phyloP scores from a whole-genome alignment of 2,113 vertebrate species.

The Dicaeum eximium region DNA sequence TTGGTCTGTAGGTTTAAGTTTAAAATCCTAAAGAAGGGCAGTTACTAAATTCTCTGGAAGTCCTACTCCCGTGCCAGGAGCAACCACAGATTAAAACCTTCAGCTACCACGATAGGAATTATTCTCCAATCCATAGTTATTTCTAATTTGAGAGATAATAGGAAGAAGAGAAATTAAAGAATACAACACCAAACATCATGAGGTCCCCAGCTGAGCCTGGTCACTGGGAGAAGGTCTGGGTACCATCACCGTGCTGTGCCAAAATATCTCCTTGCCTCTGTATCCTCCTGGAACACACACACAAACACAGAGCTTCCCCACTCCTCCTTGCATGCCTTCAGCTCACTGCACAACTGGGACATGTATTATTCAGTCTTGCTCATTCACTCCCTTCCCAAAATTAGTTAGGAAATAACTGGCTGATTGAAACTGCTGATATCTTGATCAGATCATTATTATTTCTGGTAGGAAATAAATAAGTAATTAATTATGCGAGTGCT shows the following conservation, averaged over 20 bases:
- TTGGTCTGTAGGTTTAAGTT: neutral
- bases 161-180: neutral
- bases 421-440: conserved; percentile 27
- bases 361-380: neutral
- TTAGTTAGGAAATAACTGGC: conserved; percentile 43
- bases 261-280: neutral
- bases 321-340: neutral
- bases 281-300: neutral
- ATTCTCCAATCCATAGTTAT: neutral
- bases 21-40: neutral
- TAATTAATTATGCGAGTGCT: conserved; percentile 4
- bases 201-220: neutral
- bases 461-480: conserved; percentile 49
- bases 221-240: neutral
- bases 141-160: neutral
- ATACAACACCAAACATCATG: neutral
- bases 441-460: conserved; percentile 39
- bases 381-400: conserved; percentile 32
- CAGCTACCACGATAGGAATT: neutral
- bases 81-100: neutral
- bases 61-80: neutral
- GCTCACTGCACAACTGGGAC: neutral
- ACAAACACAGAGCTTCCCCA: neutral
- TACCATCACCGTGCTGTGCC: neutral
- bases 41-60: neutral